Evolutionary conservation across 2,797 vertebrate species (phyloP).

Genomic region (Denticeps clupeoides): DNA sequence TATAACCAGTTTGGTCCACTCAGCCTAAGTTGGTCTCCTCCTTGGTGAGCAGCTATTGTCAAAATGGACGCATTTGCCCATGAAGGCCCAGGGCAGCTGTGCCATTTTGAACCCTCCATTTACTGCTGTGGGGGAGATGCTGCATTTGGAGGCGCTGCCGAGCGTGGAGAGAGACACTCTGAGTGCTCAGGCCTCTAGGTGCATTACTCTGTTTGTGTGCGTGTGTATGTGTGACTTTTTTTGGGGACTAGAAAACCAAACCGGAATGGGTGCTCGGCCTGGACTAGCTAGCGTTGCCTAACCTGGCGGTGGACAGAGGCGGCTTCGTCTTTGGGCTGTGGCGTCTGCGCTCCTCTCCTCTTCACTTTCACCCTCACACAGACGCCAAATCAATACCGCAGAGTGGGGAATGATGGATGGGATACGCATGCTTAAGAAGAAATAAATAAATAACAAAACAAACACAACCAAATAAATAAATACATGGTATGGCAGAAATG

Average conservation of each 20-base stretch:
- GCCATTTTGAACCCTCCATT: neutral
- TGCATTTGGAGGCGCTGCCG: too few species aligned
- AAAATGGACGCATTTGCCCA: conserved; percentile 6
- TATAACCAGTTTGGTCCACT: too few species aligned
- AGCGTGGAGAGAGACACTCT: too few species aligned
- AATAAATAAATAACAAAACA: neutral
- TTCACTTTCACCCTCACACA: conserved; percentile 35
- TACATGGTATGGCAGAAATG: conserved; percentile 25
- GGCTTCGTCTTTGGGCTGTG: conserved; percentile 28
- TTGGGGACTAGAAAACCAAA: too few species aligned
- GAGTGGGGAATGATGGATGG: conserved; percentile 28
- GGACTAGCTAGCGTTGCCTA: conserved; percentile 12
- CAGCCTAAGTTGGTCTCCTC: conserved; percentile 8
- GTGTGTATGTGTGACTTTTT: neutral
- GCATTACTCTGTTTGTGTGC: too few species aligned
- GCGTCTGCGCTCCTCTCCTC: conserved; percentile 36
- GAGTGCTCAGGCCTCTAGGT: too few species aligned
- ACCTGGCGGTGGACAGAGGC: conserved; percentile 22
- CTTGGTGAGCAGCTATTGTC: conserved; percentile 6
- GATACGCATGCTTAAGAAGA: conserved; percentile 37
- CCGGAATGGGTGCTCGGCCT: neutral
- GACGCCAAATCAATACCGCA: conserved; percentile 55
- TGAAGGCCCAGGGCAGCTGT: neutral
- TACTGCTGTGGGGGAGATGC: too few species aligned
- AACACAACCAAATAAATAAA: conserved; percentile 3